Evolutionary conservation across 2,888 invertebrate species (phyloP), one percentile per base, ranked within the genome.

Genomic region (Rambutsinella grinnellia): DNA sequence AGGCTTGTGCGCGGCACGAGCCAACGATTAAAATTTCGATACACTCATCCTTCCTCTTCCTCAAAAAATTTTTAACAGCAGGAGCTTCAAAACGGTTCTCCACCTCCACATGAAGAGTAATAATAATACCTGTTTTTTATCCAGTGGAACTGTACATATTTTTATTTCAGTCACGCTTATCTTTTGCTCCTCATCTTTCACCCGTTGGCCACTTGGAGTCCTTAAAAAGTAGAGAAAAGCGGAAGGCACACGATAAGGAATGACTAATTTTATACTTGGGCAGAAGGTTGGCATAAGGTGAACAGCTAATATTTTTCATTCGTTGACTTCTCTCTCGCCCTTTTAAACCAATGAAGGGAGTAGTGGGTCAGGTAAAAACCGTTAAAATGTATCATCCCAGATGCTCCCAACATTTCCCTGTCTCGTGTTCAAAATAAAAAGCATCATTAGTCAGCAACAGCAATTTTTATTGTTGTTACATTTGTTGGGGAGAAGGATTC

Each of bases 11-110:
- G 47, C 63, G 72, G 77, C 77, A 77, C 77, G 77, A 71, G 77
- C 72, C 77, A 66, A 28, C 67, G 66, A 77, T 77, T 77, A 77
- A 77, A 71, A 66, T 77, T 77, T 77, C 77, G 71, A 77, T 68
- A 71, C 77, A 77, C 69, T 71, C 63, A 63, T 58, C 57, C 57
- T 58, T 49, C 63, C 57, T 68, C 49, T 53, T 27, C 2, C 28
- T 17, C 49, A 17, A 26, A n/a, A 36, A n/a, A n/a, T n/a, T n/a
- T n/a, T n/a, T 36, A 36, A 36, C 36, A 36, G 36, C 36, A 36
- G 36, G 36, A 36, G 36, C 36, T 13, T 13, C 36, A 36, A 36
- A 36, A 36, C 36, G 36, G 36, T 36, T 36, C 36, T 36, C 36
- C 36, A 36, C 36, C 13, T n/a, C 13, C 36, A 36, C 36, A 36